Evolutionary conservation across 2,888 invertebrate genomes (phyloP).

Genomic region (Aradus depressus): DNA sequence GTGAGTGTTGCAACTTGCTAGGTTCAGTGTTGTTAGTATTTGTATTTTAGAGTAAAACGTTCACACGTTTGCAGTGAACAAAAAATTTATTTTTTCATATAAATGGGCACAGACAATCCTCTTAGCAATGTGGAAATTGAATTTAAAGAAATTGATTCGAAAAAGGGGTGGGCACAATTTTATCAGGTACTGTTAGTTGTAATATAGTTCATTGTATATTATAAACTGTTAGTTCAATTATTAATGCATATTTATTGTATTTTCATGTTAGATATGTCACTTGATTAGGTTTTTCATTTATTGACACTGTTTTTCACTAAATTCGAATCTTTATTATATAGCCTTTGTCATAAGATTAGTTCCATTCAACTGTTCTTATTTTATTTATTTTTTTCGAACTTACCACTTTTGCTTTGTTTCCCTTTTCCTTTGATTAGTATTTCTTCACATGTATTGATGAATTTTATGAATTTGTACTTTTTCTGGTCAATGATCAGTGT

Average conservation of each 20-base stretch:
- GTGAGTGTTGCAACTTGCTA: neutral
- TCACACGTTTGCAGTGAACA: too few species aligned
- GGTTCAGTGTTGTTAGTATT: neutral
- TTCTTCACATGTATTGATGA: too few species aligned
- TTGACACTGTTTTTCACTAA: neutral
- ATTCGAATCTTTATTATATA: too few species aligned
- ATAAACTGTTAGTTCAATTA: neutral
- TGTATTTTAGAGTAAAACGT: too few species aligned
- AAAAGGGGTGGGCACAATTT: constrained; percentile 56
- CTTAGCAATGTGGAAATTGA: constrained; percentile 51
- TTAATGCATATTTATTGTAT: constrained; percentile 2
- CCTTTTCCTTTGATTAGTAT: too few species aligned
- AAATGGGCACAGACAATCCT: constrained; percentile 26
- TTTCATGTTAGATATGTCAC: constrained; percentile 9
- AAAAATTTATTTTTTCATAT: constrained; percentile 18
- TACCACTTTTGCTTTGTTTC: too few species aligned
- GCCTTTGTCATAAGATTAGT: too few species aligned
- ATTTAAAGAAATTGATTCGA: constrained; percentile 56
- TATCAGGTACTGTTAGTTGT: constrained; percentile 54
- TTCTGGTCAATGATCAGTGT: neutral
- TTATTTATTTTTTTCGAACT: neutral
- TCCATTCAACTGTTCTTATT: too few species aligned
- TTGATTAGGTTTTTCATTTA: neutral
- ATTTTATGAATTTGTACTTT: neutral
- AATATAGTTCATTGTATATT: constrained; percentile 2